A percentile compares a stretch with the other conserved stretches of the same genome.
Conservation (phyloP, 2,888 invertebrate genomes). For the Apamea epomidion region DNA sequence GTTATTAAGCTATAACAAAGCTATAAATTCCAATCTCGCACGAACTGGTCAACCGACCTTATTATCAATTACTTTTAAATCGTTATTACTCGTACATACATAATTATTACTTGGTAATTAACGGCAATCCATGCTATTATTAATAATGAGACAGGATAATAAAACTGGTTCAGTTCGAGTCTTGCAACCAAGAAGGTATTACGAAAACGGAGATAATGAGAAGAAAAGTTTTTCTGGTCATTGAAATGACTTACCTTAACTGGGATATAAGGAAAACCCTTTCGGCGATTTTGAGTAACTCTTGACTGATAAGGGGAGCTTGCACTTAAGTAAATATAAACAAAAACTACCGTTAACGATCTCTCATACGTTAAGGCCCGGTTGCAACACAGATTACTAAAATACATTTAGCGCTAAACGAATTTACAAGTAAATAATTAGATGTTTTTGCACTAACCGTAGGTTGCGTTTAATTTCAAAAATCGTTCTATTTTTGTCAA, state of each 20-base stretch:
- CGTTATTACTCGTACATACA: constrained; percentile 40
- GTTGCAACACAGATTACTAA: not conserved
- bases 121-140: constrained; percentile 31
- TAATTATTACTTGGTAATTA: constrained; percentile 38
- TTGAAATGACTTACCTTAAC: constrained; percentile 27
- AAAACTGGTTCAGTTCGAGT: constrained; percentile 6
- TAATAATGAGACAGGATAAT: constrained; percentile 32
- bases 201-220: constrained; percentile 27
- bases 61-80: constrained; percentile 58
- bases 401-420: not conserved
- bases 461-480: not conserved
- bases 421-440: no score
- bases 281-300: constrained; percentile 8
- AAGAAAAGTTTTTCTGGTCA: not conserved
- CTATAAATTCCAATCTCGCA: constrained; percentile 29
- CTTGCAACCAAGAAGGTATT: not conserved
- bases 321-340: not conserved
- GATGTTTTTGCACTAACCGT: no score
- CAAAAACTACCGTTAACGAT: constrained; percentile 5
- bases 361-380: not conserved
- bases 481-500: not conserved
- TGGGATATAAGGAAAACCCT: not conserved
- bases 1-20: constrained; percentile 3
- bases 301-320: not conserved
- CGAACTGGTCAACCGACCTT: constrained; percentile 15